These are phyloP conservation scores for Sweltsa coloradensis DNA, from an alignment of 1,140 invertebrate genomes.

Conservation along the genomic window DNA sequence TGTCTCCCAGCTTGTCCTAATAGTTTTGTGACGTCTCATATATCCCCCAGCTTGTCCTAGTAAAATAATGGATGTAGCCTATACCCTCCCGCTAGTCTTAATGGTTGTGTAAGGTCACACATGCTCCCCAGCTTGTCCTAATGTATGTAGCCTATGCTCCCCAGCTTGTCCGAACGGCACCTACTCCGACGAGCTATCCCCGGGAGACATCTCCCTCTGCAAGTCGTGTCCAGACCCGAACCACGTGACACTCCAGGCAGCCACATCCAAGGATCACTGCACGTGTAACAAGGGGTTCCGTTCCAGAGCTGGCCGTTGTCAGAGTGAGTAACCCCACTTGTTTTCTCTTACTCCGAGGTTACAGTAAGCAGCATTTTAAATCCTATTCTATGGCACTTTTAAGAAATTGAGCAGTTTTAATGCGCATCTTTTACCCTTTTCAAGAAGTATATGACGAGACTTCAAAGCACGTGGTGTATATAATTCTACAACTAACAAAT, in stretches of 20 bases:
- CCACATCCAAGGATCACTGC: slow-evolving; percentile 39
- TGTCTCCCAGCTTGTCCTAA: no score
- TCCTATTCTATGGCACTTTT: not conserved
- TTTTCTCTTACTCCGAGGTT: slow-evolving; percentile 9
- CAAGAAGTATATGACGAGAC: no score
- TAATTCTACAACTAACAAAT: no score
- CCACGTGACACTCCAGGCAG: slow-evolving; percentile 41
- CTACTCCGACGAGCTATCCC: slow-evolving; percentile 29
- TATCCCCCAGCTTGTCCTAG: no score
- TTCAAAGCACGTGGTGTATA: no score
- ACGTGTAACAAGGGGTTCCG: slow-evolving; percentile 42
- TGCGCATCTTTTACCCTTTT: no score
- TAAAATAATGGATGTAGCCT: no score
- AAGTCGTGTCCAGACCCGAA: slow-evolving; percentile 48
- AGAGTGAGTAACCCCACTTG: slow-evolving; percentile 35
- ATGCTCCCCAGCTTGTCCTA: no score
- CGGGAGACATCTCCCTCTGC: slow-evolving; percentile 40
- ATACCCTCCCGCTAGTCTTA: no score
- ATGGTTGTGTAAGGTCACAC: no score
- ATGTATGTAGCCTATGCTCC: no score
- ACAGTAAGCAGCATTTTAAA: slow-evolving; percentile 10
- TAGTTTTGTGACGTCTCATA: no score
- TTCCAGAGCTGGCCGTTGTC: slow-evolving; percentile 33
- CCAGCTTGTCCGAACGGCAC: slow-evolving; percentile 37
- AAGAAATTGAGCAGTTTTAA: not conserved